Percentiles rank a stretch among this genome's conserved stretches.
Conservation (phyloP, 2,113 vertebrate genomes). For the Austrofundulus limnaeus region DNA sequence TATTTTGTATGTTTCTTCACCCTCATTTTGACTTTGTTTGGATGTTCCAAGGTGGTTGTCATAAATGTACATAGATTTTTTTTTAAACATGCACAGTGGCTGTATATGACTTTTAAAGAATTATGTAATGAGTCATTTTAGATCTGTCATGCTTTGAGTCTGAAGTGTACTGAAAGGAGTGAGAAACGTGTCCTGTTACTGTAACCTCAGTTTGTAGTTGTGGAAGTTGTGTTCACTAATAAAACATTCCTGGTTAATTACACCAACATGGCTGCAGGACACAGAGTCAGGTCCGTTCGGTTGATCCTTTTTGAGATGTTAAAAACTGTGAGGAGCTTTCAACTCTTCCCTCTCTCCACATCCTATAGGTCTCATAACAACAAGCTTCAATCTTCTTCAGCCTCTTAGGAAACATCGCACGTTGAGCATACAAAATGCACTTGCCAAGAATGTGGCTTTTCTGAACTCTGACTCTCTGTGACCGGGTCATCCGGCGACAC, state of each 20-base stretch:
- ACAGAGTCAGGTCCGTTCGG: constrained; percentile 48
- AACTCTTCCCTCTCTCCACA: constrained; percentile 88
- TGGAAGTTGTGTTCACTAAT: constrained; percentile 20
- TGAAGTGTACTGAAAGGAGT: constrained; percentile 17
- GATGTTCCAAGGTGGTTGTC: constrained; percentile 29
- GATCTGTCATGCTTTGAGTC: constrained; percentile 58
- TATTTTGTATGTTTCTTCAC: constrained; percentile 47
- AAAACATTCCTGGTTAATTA: constrained; percentile 63
- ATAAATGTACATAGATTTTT: constrained; percentile 61
- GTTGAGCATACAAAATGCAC: constrained; percentile 74
- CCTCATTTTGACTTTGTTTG: constrained; percentile 26
- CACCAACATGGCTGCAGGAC: constrained; percentile 72
- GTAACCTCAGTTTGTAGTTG: constrained; percentile 34
- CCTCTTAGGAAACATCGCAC: constrained; percentile 89
- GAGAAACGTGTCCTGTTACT: constrained; percentile 16
- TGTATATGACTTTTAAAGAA: constrained; percentile 58
- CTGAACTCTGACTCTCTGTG: constrained; percentile 71
- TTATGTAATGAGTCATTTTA: constrained; percentile 65
- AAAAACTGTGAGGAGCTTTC: constrained; percentile 77
- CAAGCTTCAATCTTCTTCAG: constrained; percentile 94
- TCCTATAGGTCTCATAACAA: constrained; percentile 99
- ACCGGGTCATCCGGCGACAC: too few relatives aligned
- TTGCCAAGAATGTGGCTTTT: constrained; percentile 87
- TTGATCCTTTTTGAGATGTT: constrained; percentile 46
- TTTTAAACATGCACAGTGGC: constrained; percentile 60